A percentile compares a stretch with the other conserved stretches of the same genome.
Conservation (phyloP, 2,797 vertebrate genomes). For the Coracias cyanogaster region DNA sequence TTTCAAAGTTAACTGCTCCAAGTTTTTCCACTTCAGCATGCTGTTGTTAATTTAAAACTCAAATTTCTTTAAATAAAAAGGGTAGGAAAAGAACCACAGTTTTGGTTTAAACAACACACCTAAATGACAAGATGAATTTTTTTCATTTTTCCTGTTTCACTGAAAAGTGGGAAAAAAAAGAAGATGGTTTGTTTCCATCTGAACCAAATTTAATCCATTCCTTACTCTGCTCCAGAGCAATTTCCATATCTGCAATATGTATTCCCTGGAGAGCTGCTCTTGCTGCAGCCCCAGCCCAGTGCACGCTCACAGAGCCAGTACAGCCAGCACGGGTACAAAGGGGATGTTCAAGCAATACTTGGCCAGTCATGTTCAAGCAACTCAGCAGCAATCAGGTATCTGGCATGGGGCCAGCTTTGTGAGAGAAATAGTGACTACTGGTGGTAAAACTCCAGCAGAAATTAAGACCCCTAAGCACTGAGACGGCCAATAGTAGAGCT, state of each 20-base stretch:
- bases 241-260: not conserved
- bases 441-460: not conserved
- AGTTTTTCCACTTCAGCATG: constrained; percentile 28
- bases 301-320: not conserved
- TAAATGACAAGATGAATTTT: constrained; percentile 25
- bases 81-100: not conserved
- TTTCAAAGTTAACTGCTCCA: constrained; percentile 50
- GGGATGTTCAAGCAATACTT: not conserved
- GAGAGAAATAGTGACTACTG: accelerated
- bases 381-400: not conserved
- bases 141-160: constrained; percentile 18
- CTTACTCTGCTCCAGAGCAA: not conserved
- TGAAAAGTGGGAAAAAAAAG: not conserved
- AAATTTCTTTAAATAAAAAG: not conserved
- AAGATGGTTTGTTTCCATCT: not conserved
- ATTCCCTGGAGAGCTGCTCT: not conserved
- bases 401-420: not conserved
- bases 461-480: not conserved
- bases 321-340: not conserved
- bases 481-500: not conserved
- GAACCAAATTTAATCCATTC: constrained; percentile 24
- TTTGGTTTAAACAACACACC: not conserved
- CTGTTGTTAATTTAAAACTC: not conserved
- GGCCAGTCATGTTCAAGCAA: not conserved
- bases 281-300: accelerated